Conservation (phyloP, 2,888 invertebrate genomes). For the Drosophila diplacantha region DNA sequence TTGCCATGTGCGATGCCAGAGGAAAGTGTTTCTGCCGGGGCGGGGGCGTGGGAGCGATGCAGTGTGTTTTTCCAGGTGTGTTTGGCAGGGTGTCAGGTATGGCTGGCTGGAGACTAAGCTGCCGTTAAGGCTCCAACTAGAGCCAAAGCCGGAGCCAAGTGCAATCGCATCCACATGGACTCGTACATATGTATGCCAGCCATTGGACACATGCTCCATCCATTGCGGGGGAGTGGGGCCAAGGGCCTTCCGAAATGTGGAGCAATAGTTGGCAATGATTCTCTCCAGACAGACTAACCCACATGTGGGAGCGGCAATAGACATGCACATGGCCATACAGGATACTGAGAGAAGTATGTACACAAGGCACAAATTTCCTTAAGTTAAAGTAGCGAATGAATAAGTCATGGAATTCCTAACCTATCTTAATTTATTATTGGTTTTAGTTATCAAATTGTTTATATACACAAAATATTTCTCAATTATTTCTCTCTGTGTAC, state of each 20-base stretch:
- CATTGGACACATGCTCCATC: constrained; percentile 60
- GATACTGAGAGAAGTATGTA: not conserved
- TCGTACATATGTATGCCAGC: constrained; percentile 42
- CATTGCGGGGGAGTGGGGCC: constrained; percentile 8
- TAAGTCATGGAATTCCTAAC: not conserved
- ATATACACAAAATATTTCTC: not conserved
- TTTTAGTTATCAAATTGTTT: not conserved
- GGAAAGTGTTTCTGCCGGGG: constrained; percentile 20
- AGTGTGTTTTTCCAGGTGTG: constrained; percentile 20
- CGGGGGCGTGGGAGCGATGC: not conserved
- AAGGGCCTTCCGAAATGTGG: constrained; percentile 49
- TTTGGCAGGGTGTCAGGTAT: constrained; percentile 24
- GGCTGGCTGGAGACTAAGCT: constrained; percentile 52
- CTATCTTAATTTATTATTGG: not conserved
- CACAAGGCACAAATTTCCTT: not conserved
- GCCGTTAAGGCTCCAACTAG: constrained; percentile 57
- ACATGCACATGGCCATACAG: constrained; percentile 16
- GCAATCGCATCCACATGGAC: constrained; percentile 55
- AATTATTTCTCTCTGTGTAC: not conserved
- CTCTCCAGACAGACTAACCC: constrained; percentile 44
- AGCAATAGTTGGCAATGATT: constrained; percentile 54
- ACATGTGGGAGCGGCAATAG: constrained; percentile 44
- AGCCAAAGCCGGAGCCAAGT: constrained; percentile 42
- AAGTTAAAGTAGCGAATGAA: not conserved
- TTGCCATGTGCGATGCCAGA: constrained; percentile 35